phyloP scores from a whole-genome alignment of 2,113 vertebrate genomes.

The Choloepus hoffmanni region DNA sequence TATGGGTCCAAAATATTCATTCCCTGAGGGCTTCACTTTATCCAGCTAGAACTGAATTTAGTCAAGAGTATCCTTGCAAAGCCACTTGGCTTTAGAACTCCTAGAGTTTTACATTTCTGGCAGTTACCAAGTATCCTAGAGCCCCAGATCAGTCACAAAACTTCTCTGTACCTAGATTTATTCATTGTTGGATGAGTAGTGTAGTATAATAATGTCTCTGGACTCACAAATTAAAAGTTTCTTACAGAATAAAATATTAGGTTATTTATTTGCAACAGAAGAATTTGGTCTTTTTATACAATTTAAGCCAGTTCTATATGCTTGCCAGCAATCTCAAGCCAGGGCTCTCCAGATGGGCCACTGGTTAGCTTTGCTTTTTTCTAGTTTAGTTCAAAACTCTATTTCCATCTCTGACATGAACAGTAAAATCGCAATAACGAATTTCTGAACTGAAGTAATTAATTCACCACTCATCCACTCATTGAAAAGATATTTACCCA shows the following conservation, averaged over 20 bases:
- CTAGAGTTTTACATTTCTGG: neutral
- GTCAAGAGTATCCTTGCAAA: constrained; percentile 33
- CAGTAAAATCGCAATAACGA: neutral
- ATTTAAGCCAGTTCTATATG: neutral
- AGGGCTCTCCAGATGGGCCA: neutral
- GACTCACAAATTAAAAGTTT: constrained; percentile 32
- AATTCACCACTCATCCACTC: neutral
- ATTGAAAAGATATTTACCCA: constrained; percentile 27
- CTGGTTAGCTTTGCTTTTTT: neutral
- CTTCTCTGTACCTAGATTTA: neutral
- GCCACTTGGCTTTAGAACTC: neutral
- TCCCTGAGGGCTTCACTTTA: neutral
- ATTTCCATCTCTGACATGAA: neutral
- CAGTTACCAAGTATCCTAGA: neutral
- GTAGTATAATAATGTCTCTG: neutral
- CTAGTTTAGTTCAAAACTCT: neutral
- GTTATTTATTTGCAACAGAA: neutral
- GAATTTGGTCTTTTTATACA: neutral
- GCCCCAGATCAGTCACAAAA: neutral
- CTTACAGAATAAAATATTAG: neutral
- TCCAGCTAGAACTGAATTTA: neutral
- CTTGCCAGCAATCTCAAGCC: neutral
- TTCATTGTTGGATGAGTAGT: neutral
- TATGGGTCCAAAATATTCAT: neutral
- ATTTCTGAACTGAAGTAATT: constrained; percentile 31